Evolutionary conservation across 2,888 invertebrate species (phyloP), one percentile per base, ranked within the genome.

Genomic region (Bhutanitis thaidina): DNA sequence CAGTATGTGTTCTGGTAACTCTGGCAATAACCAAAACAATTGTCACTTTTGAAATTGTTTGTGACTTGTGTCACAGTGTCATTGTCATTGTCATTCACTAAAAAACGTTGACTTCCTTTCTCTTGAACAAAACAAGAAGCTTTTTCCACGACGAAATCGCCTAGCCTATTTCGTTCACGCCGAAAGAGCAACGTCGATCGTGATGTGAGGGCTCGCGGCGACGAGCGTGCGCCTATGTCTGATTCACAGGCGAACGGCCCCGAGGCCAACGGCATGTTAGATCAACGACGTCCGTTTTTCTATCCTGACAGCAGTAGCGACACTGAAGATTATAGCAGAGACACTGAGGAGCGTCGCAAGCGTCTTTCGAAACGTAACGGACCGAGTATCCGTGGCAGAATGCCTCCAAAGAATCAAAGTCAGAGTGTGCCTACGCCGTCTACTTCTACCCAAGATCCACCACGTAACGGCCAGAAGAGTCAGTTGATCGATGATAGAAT

Each of bases 241-340:
- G 86, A 86, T 73, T 67, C 80, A 52, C 81, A 83, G 74, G 65
- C 63, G 15, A 71, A 72, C 57, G 83, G 78, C 73, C 78, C 65
- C 25, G 78, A 84, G 82, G 85, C 83, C 77, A 52, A 52, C 52
- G 52, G 52, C 64, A 67, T 67, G 67, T 56, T 56, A 59, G 85
- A 84, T 52, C 64, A 64, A 39, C 69, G 84, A 56, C 74, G 88
- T 64, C 74, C 78, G n/a, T 90, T 87, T 62, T 84, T 87, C 67
- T 88, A 85, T 54, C 80, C 82, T 54, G 94, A 94, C 68, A 95
- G 94, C 71, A 96, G 96, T 75, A 96, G 96, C 69, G 96, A 96
- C 74, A 95, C 95, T 15, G 96, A 96, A 79, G 96, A 96, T 74
- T 95, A 94, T 67, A 91, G 92, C 65, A 92, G 93, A 68, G 87